Base-by-base conservation (phyloP, 2,888 invertebrate genomes). In the Pyrochroa serraticornis region DNA sequence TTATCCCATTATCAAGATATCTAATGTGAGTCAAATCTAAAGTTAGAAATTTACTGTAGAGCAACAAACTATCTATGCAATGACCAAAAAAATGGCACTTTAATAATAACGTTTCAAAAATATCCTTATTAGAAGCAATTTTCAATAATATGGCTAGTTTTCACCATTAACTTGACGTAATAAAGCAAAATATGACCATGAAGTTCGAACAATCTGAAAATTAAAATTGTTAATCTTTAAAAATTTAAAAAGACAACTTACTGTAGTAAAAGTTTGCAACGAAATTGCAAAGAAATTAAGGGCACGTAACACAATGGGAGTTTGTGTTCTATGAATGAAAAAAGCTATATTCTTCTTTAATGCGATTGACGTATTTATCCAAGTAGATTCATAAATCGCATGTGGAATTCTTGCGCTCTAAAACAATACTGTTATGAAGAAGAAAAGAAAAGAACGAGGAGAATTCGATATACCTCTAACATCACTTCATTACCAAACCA, bases 111-210 rank as follows among this genome's bases (percentile, higher is more conserved):
- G n/a, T n/a, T n/a, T n/a, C n/a, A n/a, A n/a, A n/a, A n/a, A n/a
- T n/a, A n/a, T n/a, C n/a, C n/a, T n/a, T n/a, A n/a, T n/a, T n/a
- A n/a, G n/a, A n/a, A n/a, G n/a, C n/a, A n/a, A n/a, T n/a, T n/a
- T n/a, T n/a, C n/a, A n/a, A n/a, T n/a, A n/a, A n/a, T n/a, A n/a
- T n/a, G n/a, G n/a, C n/a, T n/a, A n/a, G n/a, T 22, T 30, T 38
- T 12, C 8, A 3, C 32, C 8, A 32, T n/a, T 48, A 5, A 48
- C 31, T 33, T 49, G 49, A 33, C 30, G 7, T 14, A 49, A 0
- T 32, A 49, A 33, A 13, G 49, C 49, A 41, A 49, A 49, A 34
- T 49, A 49, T n/a, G 49, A 49, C 39, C 41, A 49, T 9, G 49
- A 32, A 9, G 41, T 31, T 33, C 35, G 12, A 33, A 49, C 32